phyloP scores from a whole-genome alignment of 1,140 invertebrate genomes.

The Pseudomyrmex pallidus region DNA sequence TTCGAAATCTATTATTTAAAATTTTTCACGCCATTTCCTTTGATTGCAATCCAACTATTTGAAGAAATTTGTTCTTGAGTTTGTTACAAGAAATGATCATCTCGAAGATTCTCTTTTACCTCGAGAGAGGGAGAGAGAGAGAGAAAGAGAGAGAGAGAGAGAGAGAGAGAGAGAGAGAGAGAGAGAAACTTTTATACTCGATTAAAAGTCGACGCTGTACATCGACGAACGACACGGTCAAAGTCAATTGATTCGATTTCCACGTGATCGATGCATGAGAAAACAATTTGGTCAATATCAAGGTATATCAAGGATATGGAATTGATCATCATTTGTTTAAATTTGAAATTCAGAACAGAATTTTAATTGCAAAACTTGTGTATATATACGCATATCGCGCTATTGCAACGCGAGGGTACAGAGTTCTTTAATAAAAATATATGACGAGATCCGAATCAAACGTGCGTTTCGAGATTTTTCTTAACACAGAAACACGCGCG shows the following conservation, averaged over 20 bases:
- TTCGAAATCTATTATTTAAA: not conserved
- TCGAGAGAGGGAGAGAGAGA: too few species aligned
- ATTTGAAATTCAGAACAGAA: not conserved
- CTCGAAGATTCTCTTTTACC: too few species aligned
- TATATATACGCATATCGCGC: not conserved
- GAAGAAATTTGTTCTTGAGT: not conserved
- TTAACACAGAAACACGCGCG: not conserved
- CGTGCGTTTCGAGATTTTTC: not conserved
- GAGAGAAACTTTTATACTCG: too few species aligned
- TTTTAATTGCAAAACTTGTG: not conserved
- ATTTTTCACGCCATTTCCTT: not conserved
- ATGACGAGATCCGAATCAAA: not conserved
- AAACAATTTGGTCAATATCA: not conserved
- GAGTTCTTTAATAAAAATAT: not conserved
- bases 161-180: too few species aligned
- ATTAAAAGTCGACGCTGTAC: not conserved
- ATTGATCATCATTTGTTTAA: not conserved
- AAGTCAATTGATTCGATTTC: slow-evolving; percentile 41
- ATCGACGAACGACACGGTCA: not conserved
- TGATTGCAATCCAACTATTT: too few species aligned
- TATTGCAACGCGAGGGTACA: not conserved
- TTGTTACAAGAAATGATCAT: too few species aligned
- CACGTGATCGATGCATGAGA: not conserved
- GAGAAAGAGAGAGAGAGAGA: too few species aligned
- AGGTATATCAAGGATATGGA: not conserved